Percentiles rank a stretch among this genome's conserved stretches.
Conservation (phyloP, 1,140 invertebrate genomes). For the Probaryconus sp. region DNA sequence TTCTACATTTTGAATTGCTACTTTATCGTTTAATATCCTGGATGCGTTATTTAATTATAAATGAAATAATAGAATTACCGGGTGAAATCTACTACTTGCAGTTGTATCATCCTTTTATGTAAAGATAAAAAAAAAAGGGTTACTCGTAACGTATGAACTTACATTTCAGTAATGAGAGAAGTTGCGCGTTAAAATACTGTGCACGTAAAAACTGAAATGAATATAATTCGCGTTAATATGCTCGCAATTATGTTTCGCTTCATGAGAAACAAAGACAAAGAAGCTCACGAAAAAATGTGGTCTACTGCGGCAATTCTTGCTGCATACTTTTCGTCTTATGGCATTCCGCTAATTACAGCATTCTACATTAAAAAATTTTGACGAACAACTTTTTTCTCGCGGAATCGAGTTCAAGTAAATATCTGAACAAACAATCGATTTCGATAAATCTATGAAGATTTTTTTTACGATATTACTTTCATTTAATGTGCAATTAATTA, state of each 20-base stretch:
- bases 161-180: constrained; percentile 27
- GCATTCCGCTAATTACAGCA: no score
- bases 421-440: no score
- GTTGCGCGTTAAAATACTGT: constrained; percentile 9
- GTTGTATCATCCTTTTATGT: constrained; percentile 15
- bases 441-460: no score
- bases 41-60: constrained; percentile 65
- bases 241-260: not conserved
- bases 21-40: constrained; percentile 73
- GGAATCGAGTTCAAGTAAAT: no score
- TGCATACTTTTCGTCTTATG: no score
- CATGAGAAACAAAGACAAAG: constrained; percentile 6
- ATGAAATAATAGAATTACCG: constrained; percentile 61
- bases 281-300: constrained; percentile 3
- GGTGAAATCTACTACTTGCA: constrained; percentile 58
- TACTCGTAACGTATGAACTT: constrained; percentile 30
- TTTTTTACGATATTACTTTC: no score
- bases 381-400: constrained; percentile 6
- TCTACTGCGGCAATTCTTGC: constrained; percentile 12
- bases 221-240: constrained; percentile 14
- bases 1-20: constrained; percentile 51
- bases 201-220: constrained; percentile 5
- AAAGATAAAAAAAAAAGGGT: constrained; percentile 15
- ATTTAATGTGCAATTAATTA: no score
- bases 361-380: no score